Conservation (phyloP, 1,140 invertebrate species). For the Sipha flava region DNA sequence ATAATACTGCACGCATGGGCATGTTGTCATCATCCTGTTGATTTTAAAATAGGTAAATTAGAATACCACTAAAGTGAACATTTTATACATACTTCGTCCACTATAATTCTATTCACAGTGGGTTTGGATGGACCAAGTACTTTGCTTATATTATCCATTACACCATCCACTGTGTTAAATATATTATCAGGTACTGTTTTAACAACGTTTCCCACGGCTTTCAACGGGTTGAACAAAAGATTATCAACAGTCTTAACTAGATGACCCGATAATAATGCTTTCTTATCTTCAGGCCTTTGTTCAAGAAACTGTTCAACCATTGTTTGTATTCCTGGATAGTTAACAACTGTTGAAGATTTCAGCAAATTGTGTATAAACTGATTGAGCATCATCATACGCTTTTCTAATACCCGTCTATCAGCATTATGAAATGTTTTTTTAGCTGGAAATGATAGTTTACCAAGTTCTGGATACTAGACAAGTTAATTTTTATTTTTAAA, state of each 20-base stretch:
- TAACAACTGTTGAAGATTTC: slow-evolving; percentile 52
- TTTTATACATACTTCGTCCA: neutral
- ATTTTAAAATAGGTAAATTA: neutral
- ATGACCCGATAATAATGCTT: slow-evolving; percentile 51
- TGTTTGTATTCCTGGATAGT: slow-evolving; percentile 57
- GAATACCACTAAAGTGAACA: neutral
- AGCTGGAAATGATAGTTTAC: slow-evolving; percentile 73
- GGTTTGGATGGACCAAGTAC: slow-evolving; percentile 38
- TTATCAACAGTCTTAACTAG: slow-evolving; percentile 57
- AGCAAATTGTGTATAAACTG: slow-evolving; percentile 67
- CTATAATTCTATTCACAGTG: neutral
- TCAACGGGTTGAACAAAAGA: slow-evolving; percentile 66
- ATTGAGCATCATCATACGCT: slow-evolving; percentile 74
- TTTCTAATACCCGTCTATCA: slow-evolving; percentile 76
- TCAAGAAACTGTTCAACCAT: slow-evolving; percentile 68
- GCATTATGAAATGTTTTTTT: slow-evolving; percentile 93
- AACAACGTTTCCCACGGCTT: slow-evolving; percentile 59
- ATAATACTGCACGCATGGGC: slow-evolving; percentile 72
- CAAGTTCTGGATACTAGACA: slow-evolving; percentile 66
- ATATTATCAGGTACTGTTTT: slow-evolving; percentile 78
- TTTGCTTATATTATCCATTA: slow-evolving; percentile 65
- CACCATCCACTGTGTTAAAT: slow-evolving; percentile 68
- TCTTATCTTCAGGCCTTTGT: slow-evolving; percentile 64
- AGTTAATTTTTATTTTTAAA: slow-evolving; percentile 32
- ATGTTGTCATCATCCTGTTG: slow-evolving; percentile 68